Conservation (phyloP, 2,888 invertebrate genomes). For the Andrena marginata region DNA sequence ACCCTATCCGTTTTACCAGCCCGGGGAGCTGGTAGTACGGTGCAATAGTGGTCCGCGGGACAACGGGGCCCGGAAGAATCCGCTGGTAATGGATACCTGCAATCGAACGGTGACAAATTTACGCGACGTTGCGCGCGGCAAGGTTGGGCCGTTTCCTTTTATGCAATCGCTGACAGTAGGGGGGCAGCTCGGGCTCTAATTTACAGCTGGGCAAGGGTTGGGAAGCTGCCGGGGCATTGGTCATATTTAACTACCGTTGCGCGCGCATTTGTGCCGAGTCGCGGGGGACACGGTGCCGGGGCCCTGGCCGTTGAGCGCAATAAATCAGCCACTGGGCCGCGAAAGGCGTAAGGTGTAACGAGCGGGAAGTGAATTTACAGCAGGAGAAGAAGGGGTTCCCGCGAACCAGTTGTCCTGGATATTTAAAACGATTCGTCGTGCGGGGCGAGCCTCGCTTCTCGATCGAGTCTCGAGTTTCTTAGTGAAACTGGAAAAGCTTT, state of each 20-base stretch:
- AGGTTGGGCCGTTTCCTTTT: background rate
- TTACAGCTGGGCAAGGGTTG: conserved; percentile 38
- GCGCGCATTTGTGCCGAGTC: conserved; percentile 36
- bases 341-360: conserved; percentile 33
- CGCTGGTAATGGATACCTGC: background rate
- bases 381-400: conserved; percentile 43
- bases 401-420: conserved; percentile 29
- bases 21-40: background rate
- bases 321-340: conserved; percentile 45
- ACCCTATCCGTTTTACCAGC: conserved; percentile 14
- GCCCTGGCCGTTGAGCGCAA: background rate
- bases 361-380: conserved; percentile 34
- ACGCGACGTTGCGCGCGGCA: background rate
- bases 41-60: background rate
- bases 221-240: background rate
- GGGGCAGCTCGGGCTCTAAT: conserved; percentile 2
- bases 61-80: background rate
- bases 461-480: background rate
- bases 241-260: conserved; percentile 30
- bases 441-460: background rate
- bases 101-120: background rate
- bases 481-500: background rate
- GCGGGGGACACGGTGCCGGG: background rate
- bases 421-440: conserved; percentile 29
- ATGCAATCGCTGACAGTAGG: conserved; percentile 8